Conservation (phyloP, 2,113 vertebrate genomes). For the Leptocoma aspasia region DNA sequence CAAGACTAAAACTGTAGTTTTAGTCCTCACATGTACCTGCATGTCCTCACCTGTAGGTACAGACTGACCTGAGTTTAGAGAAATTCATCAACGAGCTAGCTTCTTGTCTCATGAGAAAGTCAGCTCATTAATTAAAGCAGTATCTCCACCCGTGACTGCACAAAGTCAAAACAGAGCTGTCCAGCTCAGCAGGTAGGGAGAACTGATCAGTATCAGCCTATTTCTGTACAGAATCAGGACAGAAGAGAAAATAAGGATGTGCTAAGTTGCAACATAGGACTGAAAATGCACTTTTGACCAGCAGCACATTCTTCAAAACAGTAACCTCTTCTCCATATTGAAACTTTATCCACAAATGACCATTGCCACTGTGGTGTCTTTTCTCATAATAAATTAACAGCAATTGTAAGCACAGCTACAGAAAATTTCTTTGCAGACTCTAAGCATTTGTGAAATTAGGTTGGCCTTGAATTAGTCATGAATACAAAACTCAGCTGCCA, state of each 20-base stretch:
- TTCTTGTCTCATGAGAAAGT: background rate
- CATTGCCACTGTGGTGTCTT: background rate
- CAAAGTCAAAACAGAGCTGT: background rate
- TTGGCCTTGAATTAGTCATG: background rate
- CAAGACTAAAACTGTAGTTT: background rate
- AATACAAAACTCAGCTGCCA: background rate
- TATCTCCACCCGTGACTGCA: rapidly evolving
- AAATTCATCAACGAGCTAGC: background rate
- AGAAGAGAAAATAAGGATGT: background rate
- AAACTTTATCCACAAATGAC: background rate
- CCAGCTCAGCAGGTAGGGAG: background rate
- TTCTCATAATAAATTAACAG: background rate
- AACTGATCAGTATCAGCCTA: background rate
- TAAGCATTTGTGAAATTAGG: background rate
- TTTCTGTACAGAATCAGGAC: background rate
- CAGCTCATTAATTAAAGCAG: background rate
- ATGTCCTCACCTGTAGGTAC: rapidly evolving
- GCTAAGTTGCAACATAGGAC: background rate
- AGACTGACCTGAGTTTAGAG: background rate
- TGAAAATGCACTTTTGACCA: background rate
- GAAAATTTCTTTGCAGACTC: background rate
- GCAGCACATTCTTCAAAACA: background rate
- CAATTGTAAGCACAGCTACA: background rate
- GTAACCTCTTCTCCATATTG: background rate
- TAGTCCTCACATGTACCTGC: too few relatives aligned